Percentiles rank a stretch among this genome's conserved stretches.
phyloP scores from a whole-genome alignment of 2,113 vertebrate species.

The Cervus canadensis region DNA sequence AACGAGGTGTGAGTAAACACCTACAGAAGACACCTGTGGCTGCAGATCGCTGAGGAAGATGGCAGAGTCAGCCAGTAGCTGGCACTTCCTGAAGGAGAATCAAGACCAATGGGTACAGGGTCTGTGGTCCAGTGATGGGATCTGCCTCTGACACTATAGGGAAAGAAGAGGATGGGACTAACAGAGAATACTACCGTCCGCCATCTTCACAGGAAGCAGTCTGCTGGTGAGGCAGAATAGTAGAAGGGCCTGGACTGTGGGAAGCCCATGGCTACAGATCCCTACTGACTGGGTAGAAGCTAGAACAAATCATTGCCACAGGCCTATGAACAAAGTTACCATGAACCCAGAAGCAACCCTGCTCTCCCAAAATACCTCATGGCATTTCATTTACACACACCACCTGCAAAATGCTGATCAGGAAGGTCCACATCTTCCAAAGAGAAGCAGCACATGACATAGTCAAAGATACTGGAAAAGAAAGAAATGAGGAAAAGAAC shows the following conservation, averaged over 20 bases:
- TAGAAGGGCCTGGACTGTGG: background rate
- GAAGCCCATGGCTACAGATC: background rate
- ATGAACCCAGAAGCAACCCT: background rate
- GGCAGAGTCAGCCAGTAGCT: background rate
- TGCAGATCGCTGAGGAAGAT: background rate
- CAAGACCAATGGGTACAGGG: background rate
- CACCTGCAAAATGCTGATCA: background rate
- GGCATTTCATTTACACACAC: background rate
- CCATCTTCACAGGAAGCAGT: conserved; percentile 9
- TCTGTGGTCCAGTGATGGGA: background rate
- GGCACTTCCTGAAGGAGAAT: background rate
- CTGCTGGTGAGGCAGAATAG: background rate
- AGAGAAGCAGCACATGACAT: background rate
- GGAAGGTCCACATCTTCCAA: background rate
- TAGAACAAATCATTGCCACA: background rate
- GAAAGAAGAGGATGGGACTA: background rate
- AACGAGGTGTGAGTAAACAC: background rate
- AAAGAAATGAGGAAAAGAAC: background rate
- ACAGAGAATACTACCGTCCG: background rate
- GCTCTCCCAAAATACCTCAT: background rate
- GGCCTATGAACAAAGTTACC: background rate
- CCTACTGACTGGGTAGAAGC: background rate
- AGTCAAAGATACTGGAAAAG: background rate
- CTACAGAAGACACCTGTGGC: conserved; percentile 19
- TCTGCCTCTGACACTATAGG: background rate